A percentile compares a stretch with the other conserved stretches of the same genome.
These are phyloP conservation scores for Budorcas taxicolor DNA, from an alignment of 2,113 vertebrate genomes.

Conservation along the genomic window DNA sequence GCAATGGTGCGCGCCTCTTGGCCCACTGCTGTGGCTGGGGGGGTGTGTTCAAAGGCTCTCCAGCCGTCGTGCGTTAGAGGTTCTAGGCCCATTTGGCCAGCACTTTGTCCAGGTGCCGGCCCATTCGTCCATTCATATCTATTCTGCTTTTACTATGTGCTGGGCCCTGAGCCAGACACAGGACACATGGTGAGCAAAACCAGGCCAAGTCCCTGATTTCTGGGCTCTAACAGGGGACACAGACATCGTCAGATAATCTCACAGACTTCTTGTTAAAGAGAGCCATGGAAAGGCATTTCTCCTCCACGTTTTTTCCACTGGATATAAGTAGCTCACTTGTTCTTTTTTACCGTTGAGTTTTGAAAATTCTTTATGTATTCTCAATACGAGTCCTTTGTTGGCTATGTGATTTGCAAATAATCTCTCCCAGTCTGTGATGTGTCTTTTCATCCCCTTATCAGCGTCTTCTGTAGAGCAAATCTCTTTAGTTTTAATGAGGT, in stretches of 20 bases:
- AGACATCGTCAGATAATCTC: neutral
- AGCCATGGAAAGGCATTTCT: neutral
- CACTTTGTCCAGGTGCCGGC: neutral
- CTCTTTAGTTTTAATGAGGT: neutral
- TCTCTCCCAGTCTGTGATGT: neutral
- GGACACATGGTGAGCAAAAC: neutral
- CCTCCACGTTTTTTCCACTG: neutral
- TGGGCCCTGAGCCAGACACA: neutral
- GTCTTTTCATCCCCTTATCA: neutral
- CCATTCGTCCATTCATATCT: neutral
- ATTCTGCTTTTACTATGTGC: neutral
- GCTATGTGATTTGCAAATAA: neutral
- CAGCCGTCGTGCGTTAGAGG: rapidly evolving
- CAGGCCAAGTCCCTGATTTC: neutral
- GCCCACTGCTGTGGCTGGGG: neutral
- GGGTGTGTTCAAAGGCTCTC: neutral
- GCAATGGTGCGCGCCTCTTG: neutral
- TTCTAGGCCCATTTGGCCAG: neutral
- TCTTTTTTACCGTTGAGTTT: neutral
- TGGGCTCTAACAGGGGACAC: neutral
- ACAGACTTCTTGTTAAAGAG: neutral
- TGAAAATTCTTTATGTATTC: neutral
- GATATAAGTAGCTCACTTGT: neutral
- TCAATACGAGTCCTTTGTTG: neutral
- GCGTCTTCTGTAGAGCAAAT: neutral